Evolutionary conservation across 2,888 invertebrate genomes (phyloP), one percentile per base, ranked within the genome.

Genomic region (Ophraella communa): DNA sequence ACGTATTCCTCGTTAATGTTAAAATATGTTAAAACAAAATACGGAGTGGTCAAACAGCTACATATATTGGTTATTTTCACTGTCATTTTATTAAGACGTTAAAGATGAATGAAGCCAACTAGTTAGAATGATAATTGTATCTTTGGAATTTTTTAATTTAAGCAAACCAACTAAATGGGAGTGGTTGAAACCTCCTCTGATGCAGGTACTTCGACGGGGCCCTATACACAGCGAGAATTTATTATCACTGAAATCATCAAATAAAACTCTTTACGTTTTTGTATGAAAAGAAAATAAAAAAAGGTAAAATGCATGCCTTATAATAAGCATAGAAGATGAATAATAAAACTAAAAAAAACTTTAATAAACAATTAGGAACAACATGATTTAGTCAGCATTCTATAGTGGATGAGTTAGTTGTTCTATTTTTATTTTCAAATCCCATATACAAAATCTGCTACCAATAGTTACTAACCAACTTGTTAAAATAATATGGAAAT

Each of bases 61-160:
- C n/a, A 45, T 20, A 45, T 11, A 21, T 21, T 45, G 45, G 20
- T 4, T 17, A 17, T 17, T 45, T 45, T 45, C 3, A 10, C 20
- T 45, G 45, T 21, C 11, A 45, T 20, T 21, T 20, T 45, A 45
- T 45, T 4, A n/a, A 45, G 45, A 45, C 45, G n/a, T 45, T 45
- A 3, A 11, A 30, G 14, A 21, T 20, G 53, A 18, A 21, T 20
- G 53, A 53, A 30, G 18, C 33, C 21, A 17, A 33, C 30, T 58
- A 49, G 42, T 42, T 23, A 4, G 39, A 18, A 49, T 58, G 58
- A 58, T 58, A 49, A 21, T 23, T 35, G 21, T 35, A 17, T 21
- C 35, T 49, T 58, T 17, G 58, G 58, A 58, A 58, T 58, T 58
- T 56, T 58, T 58, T 49, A 58, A 49, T 58, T 49, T 58, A 39